Evolutionary conservation across 2,113 vertebrate genomes (phyloP).

Genomic region (Phalacrocorax carbo): DNA sequence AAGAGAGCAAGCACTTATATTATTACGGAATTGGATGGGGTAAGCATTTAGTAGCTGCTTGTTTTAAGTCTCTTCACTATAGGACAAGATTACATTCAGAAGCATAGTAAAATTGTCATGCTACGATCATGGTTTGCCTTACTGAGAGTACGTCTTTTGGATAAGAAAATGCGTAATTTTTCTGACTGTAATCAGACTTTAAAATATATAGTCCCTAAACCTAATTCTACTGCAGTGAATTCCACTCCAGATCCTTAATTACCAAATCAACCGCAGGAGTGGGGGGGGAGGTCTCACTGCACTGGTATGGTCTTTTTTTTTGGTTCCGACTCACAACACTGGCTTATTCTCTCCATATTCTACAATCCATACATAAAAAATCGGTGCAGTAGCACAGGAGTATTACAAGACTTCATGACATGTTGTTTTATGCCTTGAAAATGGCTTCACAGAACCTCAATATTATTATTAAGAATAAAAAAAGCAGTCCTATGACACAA

Average conservation of each 20-base stretch:
- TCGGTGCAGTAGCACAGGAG: neutral
- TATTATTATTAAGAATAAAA: neutral
- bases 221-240: neutral
- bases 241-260: neutral
- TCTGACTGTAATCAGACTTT: neutral
- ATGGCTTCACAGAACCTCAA: neutral
- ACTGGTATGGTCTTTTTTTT: neutral
- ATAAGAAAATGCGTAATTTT: neutral
- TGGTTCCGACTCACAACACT: neutral
- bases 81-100: neutral
- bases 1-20: constrained; percentile 91
- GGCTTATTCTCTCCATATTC: neutral
- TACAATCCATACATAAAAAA: neutral
- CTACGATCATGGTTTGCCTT: neutral
- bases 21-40: constrained; percentile 94
- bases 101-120: neutral
- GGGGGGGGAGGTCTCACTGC: neutral
- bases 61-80: neutral
- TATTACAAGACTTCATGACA: neutral
- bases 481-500: neutral
- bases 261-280: neutral
- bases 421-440: neutral
- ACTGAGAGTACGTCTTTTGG: neutral
- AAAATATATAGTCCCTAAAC: neutral
- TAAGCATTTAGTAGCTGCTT: constrained; percentile 62